Percentiles rank a stretch among this genome's conserved stretches.
Conservation (phyloP, 2,113 vertebrate species). For the Tympanuchus pallidicinctus region DNA sequence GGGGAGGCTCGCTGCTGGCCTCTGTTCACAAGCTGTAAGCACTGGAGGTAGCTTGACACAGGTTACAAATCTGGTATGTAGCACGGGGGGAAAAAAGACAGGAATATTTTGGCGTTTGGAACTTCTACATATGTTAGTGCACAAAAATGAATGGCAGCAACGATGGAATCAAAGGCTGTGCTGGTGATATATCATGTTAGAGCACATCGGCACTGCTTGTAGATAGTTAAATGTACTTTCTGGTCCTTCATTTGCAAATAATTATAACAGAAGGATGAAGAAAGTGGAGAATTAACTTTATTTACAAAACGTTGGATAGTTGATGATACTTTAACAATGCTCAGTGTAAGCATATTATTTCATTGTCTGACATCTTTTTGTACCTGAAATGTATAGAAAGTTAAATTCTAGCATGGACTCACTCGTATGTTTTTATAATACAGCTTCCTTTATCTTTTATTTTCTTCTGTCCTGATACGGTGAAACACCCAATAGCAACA, state of each 20-base stretch:
- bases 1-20: slow-evolving; percentile 82
- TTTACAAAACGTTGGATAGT: not conserved
- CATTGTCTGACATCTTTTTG: not conserved
- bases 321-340: not conserved
- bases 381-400: not conserved
- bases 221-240: slow-evolving; percentile 17
- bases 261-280: not conserved
- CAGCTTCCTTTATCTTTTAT: not conserved
- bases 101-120: slow-evolving; percentile 24
- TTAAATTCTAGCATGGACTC: not conserved
- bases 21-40: slow-evolving; percentile 72
- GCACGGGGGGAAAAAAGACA: slow-evolving; percentile 14
- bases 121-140: slow-evolving; percentile 32
- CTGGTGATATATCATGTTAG: slow-evolving; percentile 9
- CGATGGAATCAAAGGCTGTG: slow-evolving; percentile 14
- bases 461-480: slow-evolving; percentile 26
- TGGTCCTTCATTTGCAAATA: slow-evolving; percentile 64
- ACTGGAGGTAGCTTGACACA: slow-evolving; percentile 60
- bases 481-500: not conserved
- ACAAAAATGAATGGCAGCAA: slow-evolving; percentile 42
- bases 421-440: too few relatives aligned
- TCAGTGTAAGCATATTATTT: not conserved
- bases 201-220: not conserved
- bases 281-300: not conserved
- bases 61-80: slow-evolving; percentile 68